Evolutionary conservation across 2,888 invertebrate species (phyloP), one percentile per base, ranked within the genome.

Genomic region (Heteromurus nitidus): DNA sequence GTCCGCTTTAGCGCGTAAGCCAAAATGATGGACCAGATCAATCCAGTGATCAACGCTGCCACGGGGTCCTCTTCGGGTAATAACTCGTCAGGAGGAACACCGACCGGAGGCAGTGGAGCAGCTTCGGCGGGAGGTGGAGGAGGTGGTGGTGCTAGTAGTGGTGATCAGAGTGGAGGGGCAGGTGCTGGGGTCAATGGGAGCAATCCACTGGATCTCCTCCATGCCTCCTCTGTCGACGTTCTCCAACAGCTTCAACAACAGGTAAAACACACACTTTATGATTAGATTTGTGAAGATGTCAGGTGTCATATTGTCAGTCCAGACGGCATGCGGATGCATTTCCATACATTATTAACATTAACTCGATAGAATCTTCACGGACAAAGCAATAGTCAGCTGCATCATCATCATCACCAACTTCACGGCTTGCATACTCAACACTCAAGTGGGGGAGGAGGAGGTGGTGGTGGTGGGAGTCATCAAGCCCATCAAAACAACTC

Each of bases 21-120:
- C 50, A 70, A 79, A 64, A 79, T 79, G 79, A 79, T 79, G 79
- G 79, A 79, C 79, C 79, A 70, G 53, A 70, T 79, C 79, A 79
- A 79, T 79, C 79, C 79, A 36, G 79, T 79, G 31, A 70, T 79
- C 70, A 79, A 79, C 70, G 44, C 77, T 44, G 64, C 50, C 30
- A 44, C 62, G 31, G 44, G 47, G 24, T 70, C 79, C 26, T 60
- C 53, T 18, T 69, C 70, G 44, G 68, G 70, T 69, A 53, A 58
- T 65, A 69, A 36, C 50, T 76, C 76, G 31, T 60, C 77, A 31
- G 79, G 79, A 53, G 70, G 31, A 16, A 58, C 60, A 9, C 55
- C 22, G 5, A 31, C 24, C n/a, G 50, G 75, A 44, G 55, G 60
- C 22, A 53, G 69, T 30, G 44, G 69, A 31, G 36, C 13, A 7